Conservation (phyloP, 2,113 vertebrate genomes). For the Petrocephalus zakoni region DNA sequence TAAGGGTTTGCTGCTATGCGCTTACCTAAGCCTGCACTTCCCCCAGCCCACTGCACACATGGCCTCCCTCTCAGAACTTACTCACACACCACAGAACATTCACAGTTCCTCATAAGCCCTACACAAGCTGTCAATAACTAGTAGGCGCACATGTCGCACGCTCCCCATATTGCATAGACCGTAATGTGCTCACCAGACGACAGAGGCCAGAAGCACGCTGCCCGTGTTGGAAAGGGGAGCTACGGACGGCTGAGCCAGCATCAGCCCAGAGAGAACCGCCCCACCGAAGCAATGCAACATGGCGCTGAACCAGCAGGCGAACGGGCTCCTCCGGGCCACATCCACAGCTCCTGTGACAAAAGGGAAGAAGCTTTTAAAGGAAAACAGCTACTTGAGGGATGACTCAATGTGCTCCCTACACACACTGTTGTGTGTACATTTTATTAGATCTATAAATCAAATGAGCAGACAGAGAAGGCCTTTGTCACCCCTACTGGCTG, state of each 20-base stretch:
- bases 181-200: conserved; percentile 78
- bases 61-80: not conserved
- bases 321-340: conserved; percentile 72
- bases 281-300: conserved; percentile 96
- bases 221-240: conserved; percentile 75
- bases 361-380: conserved; percentile 15
- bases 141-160: not conserved
- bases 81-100: not conserved
- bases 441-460: not conserved
- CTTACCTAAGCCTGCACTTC: not conserved
- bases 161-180: not conserved
- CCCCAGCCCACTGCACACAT: not conserved
- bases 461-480: not conserved
- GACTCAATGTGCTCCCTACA: not conserved
- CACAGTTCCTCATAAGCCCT: not conserved
- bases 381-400: not conserved
- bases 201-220: conserved; percentile 76
- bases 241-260: conserved; percentile 81
- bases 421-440: not conserved
- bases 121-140: not conserved
- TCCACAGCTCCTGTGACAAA: conserved; percentile 68
- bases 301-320: conserved; percentile 94
- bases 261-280: conserved; percentile 78
- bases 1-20: not conserved
- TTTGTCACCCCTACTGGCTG: not conserved